Base-by-base conservation (phyloP, 2,113 vertebrate species). In the Catagonus wagneri region DNA sequence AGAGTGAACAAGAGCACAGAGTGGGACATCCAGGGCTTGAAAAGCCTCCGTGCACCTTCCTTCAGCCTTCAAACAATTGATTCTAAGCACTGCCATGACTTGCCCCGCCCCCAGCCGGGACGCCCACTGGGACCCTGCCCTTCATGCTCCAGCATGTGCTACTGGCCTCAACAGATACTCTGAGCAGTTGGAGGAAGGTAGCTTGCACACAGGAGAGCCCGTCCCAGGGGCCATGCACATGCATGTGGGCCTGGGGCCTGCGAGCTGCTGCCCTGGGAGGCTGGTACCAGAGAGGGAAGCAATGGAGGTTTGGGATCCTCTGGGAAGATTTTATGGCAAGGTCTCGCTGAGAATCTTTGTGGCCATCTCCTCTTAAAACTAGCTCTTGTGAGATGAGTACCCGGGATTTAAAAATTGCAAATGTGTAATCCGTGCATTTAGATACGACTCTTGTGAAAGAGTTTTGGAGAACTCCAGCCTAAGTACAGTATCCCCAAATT, bases 271-370 rank as follows among this genome's bases (percentile, higher is more conserved):
- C n/a, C n/a, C n/a, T n/a, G n/a, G n/a, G n/a, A n/a, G n/a, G n/a
- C n/a, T n/a, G n/a, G n/a, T n/a, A n/a, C n/a, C n/a, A n/a, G n/a
- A n/a, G n/a, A n/a, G n/a, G n/a, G n/a, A n/a, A n/a, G n/a, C n/a
- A n/a, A n/a, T n/a, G n/a, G n/a, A n/a, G n/a, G n/a, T n/a, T n/a
- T n/a, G n/a, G n/a, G n/a, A n/a, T n/a, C n/a, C n/a, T n/a, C n/a
- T n/a, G n/a, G n/a, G n/a, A n/a, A 44, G 36, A 20, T 72, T 7
- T 2, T 3, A 4, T 17, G n/a, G 19, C 23, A 1, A 0, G 23
- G 6, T 3, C 15, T 39, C 14, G 5, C n/a, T n/a, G n/a, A n/a
- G n/a, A n/a, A n/a, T n/a, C n/a, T n/a, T n/a, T n/a, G n/a, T n/a
- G n/a, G n/a, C n/a, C n/a, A n/a, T n/a, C n/a, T n/a, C n/a, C n/a